Evolutionary conservation across 2,797 vertebrate genomes (phyloP), one percentile per base, ranked within the genome.

Genomic region (Lemur catta): DNA sequence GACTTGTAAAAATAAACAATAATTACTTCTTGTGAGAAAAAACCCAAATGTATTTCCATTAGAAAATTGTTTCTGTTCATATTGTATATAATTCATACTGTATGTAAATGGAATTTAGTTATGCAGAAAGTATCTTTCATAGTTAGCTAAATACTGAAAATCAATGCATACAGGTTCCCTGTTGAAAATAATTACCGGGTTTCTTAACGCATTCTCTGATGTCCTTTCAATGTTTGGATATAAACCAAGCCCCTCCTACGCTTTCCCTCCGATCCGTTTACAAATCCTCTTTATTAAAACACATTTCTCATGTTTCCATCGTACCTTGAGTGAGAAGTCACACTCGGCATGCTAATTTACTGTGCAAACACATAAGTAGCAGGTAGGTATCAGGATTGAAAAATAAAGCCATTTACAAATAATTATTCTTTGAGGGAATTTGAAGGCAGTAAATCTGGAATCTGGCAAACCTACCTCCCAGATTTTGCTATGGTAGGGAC

Each of bases 51-150:
- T n/a, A 22, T 80, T 96, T 90, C 65, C 46, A 24, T 82, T 85
- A 94, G 78, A 38, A 89, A 93, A 88, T 38, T 72, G 84, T 75
- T 91, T 97, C 86, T 65, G 50, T 67, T 79, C 84, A 61, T 57
- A n/a, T 18, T 38, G 59, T 20, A 50, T 52, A n/a, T 50, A 43
- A 94, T 46, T 90, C 41, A 43, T 26, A 43, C 24, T 55, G 88
- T 41, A 20, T 28, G 57, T 79, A 84, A 89, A 69, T 81, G 67
- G 33, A 28, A 26, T 67, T 89, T 80, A 38, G 30, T 86, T 41
- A 38, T 17, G 35, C 15, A 50, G 75, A 30, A 22, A 43, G 52
- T 22, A 3, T 86, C 41, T 76, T 67, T 80, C 12, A 24, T 6
- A 26, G 48, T 84, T 30, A 57, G 55, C 50, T 50, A 1, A 63